Evolutionary conservation across 2,797 vertebrate genomes (phyloP), one percentile per base, ranked within the genome.

Genomic region (Phaenicophaeus curvirostris): DNA sequence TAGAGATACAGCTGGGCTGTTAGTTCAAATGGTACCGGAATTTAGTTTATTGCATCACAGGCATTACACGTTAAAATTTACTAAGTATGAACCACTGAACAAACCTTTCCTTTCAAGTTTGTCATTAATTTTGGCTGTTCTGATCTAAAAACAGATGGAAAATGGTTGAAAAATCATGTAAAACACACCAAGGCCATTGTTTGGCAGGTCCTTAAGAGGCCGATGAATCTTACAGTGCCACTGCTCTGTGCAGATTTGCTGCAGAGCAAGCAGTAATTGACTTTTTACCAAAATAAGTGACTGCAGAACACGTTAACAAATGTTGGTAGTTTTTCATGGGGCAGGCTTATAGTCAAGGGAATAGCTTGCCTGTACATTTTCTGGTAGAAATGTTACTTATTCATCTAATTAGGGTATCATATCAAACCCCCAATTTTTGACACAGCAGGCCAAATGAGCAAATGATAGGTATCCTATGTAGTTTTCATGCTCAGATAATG

Each of bases 41-140:
- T 93, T 87, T 87, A 91, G 66, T 71, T 92, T 83, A 94, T 85
- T 92, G 77, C 92, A 92, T 68, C 94, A 95, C 85, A 95, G 97
- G 96, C 95, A 98, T 98, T 98, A 98, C 97, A 98, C 95, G 97
- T 98, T 98, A 98, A 98, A 98, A 98, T 96, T 97, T 96, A 95
- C 77, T 85, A 93, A 93, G 79, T 69, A 96, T 55, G 95, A 98
- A 97, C 96, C 89, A 97, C 96, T 96, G 97, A 98, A 97, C 96
- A 97, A 97, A 97, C 90, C 95, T 97, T 95, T 96, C 96, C 93
- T 86, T 89, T 80, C 95, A 74, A 82, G 98, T 97, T 97, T 95
- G 97, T 97, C 97, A 98, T 98, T 97, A 90, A 98, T 98, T 98
- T 97, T 81, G 77, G 68, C 94, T 94, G 73, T 92, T 97, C 93